phyloP scores from a whole-genome alignment of 2,888 invertebrate species.

The Megamerina dolium region DNA sequence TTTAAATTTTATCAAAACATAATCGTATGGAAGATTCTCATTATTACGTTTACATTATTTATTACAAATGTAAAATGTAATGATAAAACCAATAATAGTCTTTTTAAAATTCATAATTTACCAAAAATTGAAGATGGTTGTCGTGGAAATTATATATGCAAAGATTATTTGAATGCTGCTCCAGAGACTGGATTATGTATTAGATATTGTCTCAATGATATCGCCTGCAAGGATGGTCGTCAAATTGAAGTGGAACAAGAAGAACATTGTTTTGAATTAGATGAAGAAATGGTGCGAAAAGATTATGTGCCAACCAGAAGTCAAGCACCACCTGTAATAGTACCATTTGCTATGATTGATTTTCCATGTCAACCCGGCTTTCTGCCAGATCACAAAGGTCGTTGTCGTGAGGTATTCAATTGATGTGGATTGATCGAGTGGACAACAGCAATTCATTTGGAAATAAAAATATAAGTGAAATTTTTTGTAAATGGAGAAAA shows the following conservation, averaged over 20 bases:
- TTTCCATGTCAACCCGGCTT: slow-evolving; percentile 43
- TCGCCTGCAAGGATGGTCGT: slow-evolving; percentile 26
- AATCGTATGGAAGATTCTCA: too few relatives aligned
- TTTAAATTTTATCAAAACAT: too few relatives aligned
- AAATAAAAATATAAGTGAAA: too few relatives aligned
- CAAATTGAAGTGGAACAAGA: slow-evolving; percentile 22
- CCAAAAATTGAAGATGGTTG: slow-evolving; percentile 27
- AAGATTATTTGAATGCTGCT: slow-evolving; percentile 26
- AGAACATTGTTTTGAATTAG: slow-evolving; percentile 34
- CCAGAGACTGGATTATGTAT: too few relatives aligned
- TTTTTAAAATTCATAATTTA: too few relatives aligned
- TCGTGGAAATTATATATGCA: slow-evolving; percentile 25
- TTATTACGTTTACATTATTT: too few relatives aligned
- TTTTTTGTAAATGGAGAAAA: not conserved
- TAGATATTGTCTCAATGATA: slow-evolving; percentile 35
- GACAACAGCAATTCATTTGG: too few relatives aligned
- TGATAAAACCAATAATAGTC: too few relatives aligned
- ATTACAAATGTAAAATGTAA: too few relatives aligned
- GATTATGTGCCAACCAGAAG: slow-evolving; percentile 16
- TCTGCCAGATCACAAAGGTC: slow-evolving; percentile 38
- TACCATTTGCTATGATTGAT: slow-evolving; percentile 41
- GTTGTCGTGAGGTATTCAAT: slow-evolving; percentile 41
- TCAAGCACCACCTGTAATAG: not conserved
- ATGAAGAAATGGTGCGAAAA: slow-evolving; percentile 26
- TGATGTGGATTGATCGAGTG: too few relatives aligned